Conservation (phyloP, 2,113 vertebrate genomes). For the Syrrhaptes paradoxus region DNA sequence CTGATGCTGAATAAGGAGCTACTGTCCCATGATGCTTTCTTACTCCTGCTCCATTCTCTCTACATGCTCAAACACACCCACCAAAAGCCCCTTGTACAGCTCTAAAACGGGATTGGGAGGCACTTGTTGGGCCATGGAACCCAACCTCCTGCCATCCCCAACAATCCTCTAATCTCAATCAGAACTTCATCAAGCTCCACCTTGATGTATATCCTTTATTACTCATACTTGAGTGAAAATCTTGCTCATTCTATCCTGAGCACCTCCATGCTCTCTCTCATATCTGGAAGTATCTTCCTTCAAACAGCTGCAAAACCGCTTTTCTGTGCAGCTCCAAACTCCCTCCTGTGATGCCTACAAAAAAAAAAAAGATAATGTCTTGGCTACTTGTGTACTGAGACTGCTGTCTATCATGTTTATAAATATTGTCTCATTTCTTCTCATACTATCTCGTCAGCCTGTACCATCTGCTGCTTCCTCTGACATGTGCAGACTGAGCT, state of each 20-base stretch:
- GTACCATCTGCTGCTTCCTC: conserved; percentile 60
- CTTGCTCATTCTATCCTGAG: background rate
- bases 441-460: conserved; percentile 40
- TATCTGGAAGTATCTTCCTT: background rate
- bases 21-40: background rate
- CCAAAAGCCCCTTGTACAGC: background rate
- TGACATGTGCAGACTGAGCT: conserved; percentile 53
- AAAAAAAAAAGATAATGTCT: conserved; percentile 60
- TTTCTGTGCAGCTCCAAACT: background rate
- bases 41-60: background rate
- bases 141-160: background rate
- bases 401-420: conserved; percentile 69
- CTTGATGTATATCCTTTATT: background rate
- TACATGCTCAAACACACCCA: background rate
- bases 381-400: conserved; percentile 35
- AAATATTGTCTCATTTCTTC: conserved; percentile 65
- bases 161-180: background rate
- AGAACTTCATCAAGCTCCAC: background rate
- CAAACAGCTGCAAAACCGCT: conserved; percentile 29
- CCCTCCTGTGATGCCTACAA: background rate
- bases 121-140: background rate
- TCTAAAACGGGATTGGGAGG: background rate
- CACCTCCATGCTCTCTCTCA: background rate
- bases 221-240: background rate
- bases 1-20: background rate